Evolutionary conservation across 1,140 invertebrate species (phyloP), one percentile per base, ranked within the genome.

Genomic region (Scaptomyza graminum): DNA sequence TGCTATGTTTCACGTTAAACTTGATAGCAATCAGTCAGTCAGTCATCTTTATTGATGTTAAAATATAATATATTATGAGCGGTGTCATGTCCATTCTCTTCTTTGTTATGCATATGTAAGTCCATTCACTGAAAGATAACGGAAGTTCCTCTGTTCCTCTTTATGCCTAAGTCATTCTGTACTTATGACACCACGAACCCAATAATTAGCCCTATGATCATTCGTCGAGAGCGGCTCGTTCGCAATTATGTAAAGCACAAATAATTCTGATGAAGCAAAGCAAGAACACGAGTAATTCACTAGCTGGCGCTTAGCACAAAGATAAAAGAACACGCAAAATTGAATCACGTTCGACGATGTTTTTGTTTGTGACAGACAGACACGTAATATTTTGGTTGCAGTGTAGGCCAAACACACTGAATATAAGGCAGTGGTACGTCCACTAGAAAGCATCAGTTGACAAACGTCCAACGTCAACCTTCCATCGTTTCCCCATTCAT

Each of bases 311-410:
- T 43, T n/a, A 34, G 9, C 31, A 9, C 31, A 34, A 34, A 34
- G 18, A 8, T 34, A 9, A 9, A 34, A 34, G 47, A 18, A 55
- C 18, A 39, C 18, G 16, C 25, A 46, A 46, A 28, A 57, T 12
- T 66, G 52, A 37, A 39, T 66, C 49, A 71, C 68, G 68, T 71
- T 62, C 54, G 54, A 8, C 46, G 68, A 71, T n/a, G 39, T 12
- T 3, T n/a, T 22, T 39, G 12, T 61, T 22, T 22, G 12, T n/a
- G n/a, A n/a, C n/a, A 15, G 22, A 34, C 22, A 67, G 39, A 31
- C 46, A 28, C 15, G 16, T 25, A 16, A 47, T 49, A 12, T 6
- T 28, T n/a, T 18, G 11, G 18, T 15, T 18, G 34, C 51, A 54
- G 52, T 7, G 15, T n/a, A 11, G 25, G 51, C 22, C 54, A 15